phyloP scores from a whole-genome alignment of 1,140 invertebrate species.

The Nautilus pompilius region DNA sequence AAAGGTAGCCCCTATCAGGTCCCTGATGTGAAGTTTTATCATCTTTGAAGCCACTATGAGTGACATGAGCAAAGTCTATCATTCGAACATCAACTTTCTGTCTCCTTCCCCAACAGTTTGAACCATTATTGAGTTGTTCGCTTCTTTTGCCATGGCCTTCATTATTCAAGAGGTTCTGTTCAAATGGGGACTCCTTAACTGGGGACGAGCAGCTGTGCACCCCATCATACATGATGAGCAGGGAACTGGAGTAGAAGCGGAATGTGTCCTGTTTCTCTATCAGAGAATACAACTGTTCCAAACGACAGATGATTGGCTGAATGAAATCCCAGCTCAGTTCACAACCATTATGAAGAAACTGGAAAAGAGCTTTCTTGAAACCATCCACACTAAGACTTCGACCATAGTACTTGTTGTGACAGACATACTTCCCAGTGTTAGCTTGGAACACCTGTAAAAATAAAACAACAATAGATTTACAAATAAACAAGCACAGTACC shows the following conservation, averaged over 20 bases:
- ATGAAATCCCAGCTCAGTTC: conserved; percentile 70
- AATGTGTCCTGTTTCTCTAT: conserved; percentile 85
- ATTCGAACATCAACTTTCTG: conserved; percentile 82
- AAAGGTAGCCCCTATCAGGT: conserved; percentile 87
- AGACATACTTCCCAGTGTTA: conserved; percentile 69
- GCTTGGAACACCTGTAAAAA: conserved; percentile 69
- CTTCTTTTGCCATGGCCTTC: no score
- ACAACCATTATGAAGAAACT: conserved; percentile 83
- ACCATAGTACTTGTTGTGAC: conserved; percentile 91
- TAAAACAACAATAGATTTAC: no score
- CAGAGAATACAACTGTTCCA: conserved; percentile 71
- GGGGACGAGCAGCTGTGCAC: no score
- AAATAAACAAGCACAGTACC: no score
- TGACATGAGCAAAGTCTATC: conserved; percentile 93
- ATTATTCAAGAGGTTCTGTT: no score
- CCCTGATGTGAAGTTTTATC: conserved; percentile 68
- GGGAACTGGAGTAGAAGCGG: conserved; percentile 90
- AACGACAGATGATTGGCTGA: conserved; percentile 69
- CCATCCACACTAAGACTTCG: conserved; percentile 76
- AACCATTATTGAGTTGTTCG: no score
- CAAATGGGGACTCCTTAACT: no score
- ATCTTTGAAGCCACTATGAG: conserved; percentile 61
- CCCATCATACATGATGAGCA: conserved; percentile 90
- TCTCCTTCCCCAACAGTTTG: no score
- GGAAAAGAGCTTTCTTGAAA: conserved; percentile 75